A percentile compares a stretch with the other conserved stretches of the same genome.
phyloP scores from a whole-genome alignment of 2,797 vertebrate species.

The Notoglanidium macrostoma region DNA sequence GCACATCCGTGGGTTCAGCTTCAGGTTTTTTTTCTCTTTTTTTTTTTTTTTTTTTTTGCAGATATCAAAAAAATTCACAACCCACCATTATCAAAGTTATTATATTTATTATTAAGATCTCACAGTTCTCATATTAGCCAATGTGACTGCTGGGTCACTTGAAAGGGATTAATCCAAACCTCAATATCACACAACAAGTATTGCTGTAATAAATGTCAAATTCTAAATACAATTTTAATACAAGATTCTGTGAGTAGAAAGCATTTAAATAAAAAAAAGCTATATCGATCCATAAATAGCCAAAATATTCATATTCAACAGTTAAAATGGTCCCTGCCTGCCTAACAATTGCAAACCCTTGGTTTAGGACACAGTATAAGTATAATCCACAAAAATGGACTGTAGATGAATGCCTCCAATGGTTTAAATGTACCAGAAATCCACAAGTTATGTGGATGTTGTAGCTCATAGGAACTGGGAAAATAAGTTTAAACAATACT shows the following conservation, averaged over 20 bases:
- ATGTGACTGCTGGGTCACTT: background rate
- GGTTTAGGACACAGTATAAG: background rate
- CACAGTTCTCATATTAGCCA: background rate
- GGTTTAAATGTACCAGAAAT: background rate
- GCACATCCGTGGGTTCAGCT: too few species aligned
- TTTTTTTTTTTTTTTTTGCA: background rate
- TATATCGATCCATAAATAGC: background rate
- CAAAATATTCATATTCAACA: too few species aligned
- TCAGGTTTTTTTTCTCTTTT: background rate
- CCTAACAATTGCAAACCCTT: background rate
- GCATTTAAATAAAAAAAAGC: background rate
- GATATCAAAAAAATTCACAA: background rate
- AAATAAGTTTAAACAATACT: background rate
- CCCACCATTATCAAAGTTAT: background rate
- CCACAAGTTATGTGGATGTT: background rate
- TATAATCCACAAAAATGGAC: background rate
- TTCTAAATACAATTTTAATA: background rate
- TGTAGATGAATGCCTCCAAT: background rate
- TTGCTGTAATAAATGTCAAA: background rate
- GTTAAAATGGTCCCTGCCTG: background rate
- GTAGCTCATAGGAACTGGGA: background rate
- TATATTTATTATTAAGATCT: background rate
- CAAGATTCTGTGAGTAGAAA: background rate
- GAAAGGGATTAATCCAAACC: background rate
- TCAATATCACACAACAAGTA: background rate